Conservation (phyloP, 2,113 vertebrate genomes). For the Phrynocephalus versicolor region DNA sequence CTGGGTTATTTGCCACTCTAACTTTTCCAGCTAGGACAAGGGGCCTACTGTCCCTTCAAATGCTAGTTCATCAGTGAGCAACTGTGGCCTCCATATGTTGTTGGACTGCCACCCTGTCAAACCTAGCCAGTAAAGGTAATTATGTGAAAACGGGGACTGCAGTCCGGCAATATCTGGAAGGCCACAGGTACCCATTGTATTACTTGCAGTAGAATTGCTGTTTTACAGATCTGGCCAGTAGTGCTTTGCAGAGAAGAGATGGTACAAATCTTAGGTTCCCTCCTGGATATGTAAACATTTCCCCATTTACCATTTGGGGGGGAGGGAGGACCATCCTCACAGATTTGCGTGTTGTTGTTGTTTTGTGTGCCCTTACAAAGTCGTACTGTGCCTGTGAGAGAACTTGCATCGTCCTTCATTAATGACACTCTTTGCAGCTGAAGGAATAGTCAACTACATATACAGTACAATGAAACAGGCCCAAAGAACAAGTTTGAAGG, state of each 20-base stretch:
- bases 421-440: not conserved
- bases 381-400: too few relatives aligned
- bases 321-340: not conserved
- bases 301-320: not conserved
- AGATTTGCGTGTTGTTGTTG: not conserved
- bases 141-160: too few relatives aligned
- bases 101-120: too few relatives aligned
- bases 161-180: too few relatives aligned
- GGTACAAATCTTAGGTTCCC: not conserved
- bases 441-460: not conserved
- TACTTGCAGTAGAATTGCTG: not conserved
- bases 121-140: too few relatives aligned
- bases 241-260: not conserved
- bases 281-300: not conserved
- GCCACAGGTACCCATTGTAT: too few relatives aligned
- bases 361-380: too few relatives aligned
- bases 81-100: too few relatives aligned
- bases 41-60: too few relatives aligned
- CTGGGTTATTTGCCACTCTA: not conserved
- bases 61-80: not conserved
- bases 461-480: not conserved
- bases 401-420: not conserved
- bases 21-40: not conserved
- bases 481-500: slow-evolving; percentile 1
- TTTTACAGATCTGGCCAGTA: not conserved